These are phyloP conservation scores for Sesia bembeciformis DNA, from an alignment of 2,888 invertebrate species.

Conservation along the genomic window DNA sequence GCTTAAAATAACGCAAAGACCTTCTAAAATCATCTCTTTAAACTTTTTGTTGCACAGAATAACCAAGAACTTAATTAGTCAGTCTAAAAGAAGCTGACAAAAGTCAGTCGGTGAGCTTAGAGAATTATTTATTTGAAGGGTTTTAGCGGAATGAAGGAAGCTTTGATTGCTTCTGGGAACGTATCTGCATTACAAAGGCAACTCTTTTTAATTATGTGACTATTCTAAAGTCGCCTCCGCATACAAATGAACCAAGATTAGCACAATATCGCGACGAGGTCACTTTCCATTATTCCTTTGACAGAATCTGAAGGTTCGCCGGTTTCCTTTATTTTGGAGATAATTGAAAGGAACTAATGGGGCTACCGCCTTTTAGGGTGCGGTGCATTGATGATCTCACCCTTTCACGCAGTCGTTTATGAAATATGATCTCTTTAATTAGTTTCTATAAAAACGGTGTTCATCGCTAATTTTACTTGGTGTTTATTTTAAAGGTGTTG, in stretches of 20 bases:
- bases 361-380: not conserved
- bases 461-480: too few relatives aligned
- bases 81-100: constrained; percentile 22
- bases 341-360: constrained; percentile 16
- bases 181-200: constrained; percentile 58
- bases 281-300: constrained; percentile 38
- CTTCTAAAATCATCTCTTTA: not conserved
- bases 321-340: constrained; percentile 25
- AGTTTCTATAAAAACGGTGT: too few relatives aligned
- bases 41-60: constrained; percentile 18
- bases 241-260: constrained; percentile 55
- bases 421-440: too few relatives aligned
- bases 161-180: constrained; percentile 36
- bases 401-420: too few relatives aligned
- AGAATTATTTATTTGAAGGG: constrained; percentile 42
- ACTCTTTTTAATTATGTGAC: constrained; percentile 61
- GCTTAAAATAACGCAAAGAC: too few relatives aligned
- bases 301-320: constrained; percentile 12
- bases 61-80: constrained; percentile 26
- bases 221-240: constrained; percentile 42
- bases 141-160: constrained; percentile 26
- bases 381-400: too few relatives aligned
- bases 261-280: constrained; percentile 24
- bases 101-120: constrained; percentile 15
- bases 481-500: too few relatives aligned